Base-by-base conservation (phyloP, 2,888 invertebrate genomes). In the Euzetes globulus region DNA sequence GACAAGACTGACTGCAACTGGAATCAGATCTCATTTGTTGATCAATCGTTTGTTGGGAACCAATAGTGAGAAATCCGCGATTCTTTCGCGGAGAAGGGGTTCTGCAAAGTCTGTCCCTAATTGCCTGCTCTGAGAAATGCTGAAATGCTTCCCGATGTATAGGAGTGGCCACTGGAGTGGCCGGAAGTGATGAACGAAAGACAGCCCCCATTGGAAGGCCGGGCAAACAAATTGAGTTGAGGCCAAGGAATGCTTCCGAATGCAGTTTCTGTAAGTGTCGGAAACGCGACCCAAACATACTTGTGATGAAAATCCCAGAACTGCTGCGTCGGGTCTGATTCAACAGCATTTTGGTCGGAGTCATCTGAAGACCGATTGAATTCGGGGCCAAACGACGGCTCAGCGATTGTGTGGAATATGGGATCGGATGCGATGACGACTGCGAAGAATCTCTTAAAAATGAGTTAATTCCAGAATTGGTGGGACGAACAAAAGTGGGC, bases 41-140 rank as follows among this genome's bases (percentile, higher is more conserved):
- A 17, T 70, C 45, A 70, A 47, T n/a, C 63, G 17, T 29, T 17
- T 41, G 37, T 70, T 76, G 76, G 9, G 75, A 77, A 41, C 68
- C 74, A 65, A 77, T 73, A 52, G 78, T 76, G 65, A 77, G 76
- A 65, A 79, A 78, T 75, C 76, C 73, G 27, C 78, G 75, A 75
- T 77, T 77, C 76, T 79, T 78, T 74, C 79, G 76, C 76, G 79
- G 79, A 72, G 79, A 79, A 65, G 79, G 79, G 19, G 79, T 79
- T 73, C 77, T 77, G 75, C 79, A 79, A 19, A 79, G 77, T 72
- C 79, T 74, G 72, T 79, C 79, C 19, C 78, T 74, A n/a, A 79
- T 71, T 55, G 78, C 76, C 74, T 78, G 77, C 72, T 79, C 79
- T 45, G 79, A 77, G 72, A 79, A 79, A 45, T 77, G 76, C 70